Evolutionary conservation across 2,888 invertebrate genomes (phyloP).

Genomic region (Bimastos eiseni): DNA sequence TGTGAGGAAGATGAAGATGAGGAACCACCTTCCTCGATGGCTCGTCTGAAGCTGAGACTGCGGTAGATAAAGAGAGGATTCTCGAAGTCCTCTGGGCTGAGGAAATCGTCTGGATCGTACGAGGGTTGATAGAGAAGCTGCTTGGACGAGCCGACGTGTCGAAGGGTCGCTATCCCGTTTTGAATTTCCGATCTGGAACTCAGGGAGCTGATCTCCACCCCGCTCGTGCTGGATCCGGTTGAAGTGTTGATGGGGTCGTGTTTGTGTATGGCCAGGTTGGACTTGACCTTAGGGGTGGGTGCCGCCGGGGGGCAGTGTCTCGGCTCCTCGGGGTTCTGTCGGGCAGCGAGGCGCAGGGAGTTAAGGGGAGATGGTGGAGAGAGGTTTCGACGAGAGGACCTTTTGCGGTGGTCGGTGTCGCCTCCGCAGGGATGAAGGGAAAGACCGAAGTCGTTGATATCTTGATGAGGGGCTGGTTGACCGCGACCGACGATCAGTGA

Average conservation of each 20-base stretch:
- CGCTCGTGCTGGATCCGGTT: slow-evolving; percentile 50
- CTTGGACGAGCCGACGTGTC: slow-evolving; percentile 25
- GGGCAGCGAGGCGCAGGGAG: neutral
- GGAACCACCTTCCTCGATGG: slow-evolving; percentile 40
- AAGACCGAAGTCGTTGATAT: neutral
- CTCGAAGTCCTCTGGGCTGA: slow-evolving; percentile 29
- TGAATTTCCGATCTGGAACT: slow-evolving; percentile 40
- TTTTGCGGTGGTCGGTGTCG: neutral
- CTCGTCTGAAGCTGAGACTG: slow-evolving; percentile 42
- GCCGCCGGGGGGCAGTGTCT: neutral
- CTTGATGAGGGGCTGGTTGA: neutral
- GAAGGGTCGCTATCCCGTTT: slow-evolving; percentile 1
- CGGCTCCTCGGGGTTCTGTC: neutral
- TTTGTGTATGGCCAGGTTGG: slow-evolving; percentile 25
- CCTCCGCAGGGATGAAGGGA: neutral
- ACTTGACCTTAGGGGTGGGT: neutral
- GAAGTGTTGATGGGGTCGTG: slow-evolving; percentile 45
- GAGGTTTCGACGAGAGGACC: neutral
- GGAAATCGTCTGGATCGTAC: neutral
- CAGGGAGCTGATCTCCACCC: slow-evolving; percentile 46
- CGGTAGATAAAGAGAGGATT: slow-evolving; percentile 33
- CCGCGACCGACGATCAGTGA: neutral
- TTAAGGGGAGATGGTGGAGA: no score
- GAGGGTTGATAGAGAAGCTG: slow-evolving; percentile 33
- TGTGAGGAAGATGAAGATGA: no score